Percentiles rank a stretch among this genome's conserved stretches.
Conservation (phyloP, 2,113 vertebrate species). For the Callipepla squamata region DNA sequence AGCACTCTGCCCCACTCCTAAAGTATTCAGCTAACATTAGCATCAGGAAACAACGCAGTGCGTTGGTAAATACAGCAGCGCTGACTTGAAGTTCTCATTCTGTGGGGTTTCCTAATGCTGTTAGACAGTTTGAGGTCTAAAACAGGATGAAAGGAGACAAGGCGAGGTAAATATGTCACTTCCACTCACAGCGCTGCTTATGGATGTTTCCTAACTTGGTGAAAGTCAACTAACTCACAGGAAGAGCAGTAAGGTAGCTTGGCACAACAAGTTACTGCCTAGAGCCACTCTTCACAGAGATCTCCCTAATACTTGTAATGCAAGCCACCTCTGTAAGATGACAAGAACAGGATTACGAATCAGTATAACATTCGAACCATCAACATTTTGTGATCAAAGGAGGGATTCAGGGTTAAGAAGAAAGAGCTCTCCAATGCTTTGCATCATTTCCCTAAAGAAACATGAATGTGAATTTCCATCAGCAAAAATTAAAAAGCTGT, state of each 20-base stretch:
- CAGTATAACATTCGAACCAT: neutral
- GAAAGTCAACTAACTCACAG: conserved; percentile 32
- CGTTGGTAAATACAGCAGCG: conserved; percentile 3
- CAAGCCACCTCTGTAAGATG: neutral
- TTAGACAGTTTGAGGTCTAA: conserved; percentile 53
- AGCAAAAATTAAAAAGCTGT: neutral
- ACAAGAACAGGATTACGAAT: neutral
- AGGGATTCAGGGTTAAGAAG: neutral
- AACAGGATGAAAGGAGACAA: conserved; percentile 61
- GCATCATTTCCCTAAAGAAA: neutral
- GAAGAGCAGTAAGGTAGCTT: neutral
- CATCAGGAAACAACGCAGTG: conserved; percentile 1
- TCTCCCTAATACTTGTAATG: neutral
- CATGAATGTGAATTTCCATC: neutral
- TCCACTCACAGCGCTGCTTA: conserved; percentile 9
- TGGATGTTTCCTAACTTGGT: conserved; percentile 39
- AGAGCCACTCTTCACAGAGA: neutral
- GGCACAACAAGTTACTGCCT: neutral
- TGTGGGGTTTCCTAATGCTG: conserved; percentile 48
- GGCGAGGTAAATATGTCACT: conserved; percentile 66
- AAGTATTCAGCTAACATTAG: neutral
- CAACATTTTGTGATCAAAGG: neutral
- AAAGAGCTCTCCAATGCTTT: neutral
- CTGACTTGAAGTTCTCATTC: conserved; percentile 44
- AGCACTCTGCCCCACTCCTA: neutral